These are phyloP conservation scores for Adelges cooleyi DNA, from an alignment of 1,140 invertebrate species.

Conservation along the genomic window DNA sequence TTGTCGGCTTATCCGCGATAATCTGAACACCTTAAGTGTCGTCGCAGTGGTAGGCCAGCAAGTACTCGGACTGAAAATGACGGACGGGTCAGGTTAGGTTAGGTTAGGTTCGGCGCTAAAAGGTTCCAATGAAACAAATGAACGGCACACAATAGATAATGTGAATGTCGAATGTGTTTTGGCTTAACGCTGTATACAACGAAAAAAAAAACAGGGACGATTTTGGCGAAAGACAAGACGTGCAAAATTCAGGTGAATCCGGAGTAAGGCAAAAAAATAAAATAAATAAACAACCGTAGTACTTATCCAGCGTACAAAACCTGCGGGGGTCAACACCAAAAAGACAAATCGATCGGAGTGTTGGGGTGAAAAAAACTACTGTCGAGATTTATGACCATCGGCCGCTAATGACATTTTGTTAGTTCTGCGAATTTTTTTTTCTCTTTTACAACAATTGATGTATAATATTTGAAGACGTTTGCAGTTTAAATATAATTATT, in stretches of 20 bases:
- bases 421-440: neutral
- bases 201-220: neutral
- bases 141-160: no score
- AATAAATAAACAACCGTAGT: no score
- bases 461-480: no score
- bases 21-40: neutral
- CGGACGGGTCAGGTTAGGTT: no score
- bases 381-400: slow-evolving; percentile 3
- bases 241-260: neutral
- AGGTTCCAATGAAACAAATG: neutral
- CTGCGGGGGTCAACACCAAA: neutral
- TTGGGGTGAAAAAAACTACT: neutral
- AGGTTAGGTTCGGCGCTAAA: no score
- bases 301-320: slow-evolving; percentile 10
- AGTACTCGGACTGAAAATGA: neutral
- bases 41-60: neutral
- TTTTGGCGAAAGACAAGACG: neutral
- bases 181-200: no score
- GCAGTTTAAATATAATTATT: no score
- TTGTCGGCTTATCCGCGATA: neutral
- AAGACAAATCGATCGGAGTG: neutral
- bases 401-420: neutral
- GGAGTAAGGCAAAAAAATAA: neutral
- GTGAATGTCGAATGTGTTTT: no score
- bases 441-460: no score